Percentiles rank a stretch among this genome's conserved stretches.
These are phyloP conservation scores for Nibea coibor DNA, from an alignment of 2,113 vertebrate species.

Conservation along the genomic window DNA sequence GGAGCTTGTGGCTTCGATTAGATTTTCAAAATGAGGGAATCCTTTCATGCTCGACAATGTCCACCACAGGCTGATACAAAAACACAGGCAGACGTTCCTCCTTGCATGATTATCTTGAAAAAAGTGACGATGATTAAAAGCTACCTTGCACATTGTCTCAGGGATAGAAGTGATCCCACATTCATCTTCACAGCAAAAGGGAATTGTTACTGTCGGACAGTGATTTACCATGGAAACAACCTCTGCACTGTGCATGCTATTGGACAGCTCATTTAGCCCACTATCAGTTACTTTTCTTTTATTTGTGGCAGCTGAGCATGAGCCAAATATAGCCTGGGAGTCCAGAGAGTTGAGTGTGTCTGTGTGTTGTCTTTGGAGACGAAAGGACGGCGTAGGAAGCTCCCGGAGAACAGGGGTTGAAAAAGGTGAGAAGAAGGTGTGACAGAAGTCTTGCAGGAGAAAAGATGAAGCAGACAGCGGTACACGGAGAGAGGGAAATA, in stretches of 20 bases:
- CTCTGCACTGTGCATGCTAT: conserved; percentile 29
- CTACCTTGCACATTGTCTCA: conserved; percentile 10
- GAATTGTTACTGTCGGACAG: conserved; percentile 12
- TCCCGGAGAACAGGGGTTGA: background rate
- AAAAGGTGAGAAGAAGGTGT: conserved; percentile 37
- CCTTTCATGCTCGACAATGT: background rate
- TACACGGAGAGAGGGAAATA: background rate
- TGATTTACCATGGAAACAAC: conserved; percentile 67
- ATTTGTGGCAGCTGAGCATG: conserved; percentile 79
- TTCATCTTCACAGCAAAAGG: conserved; percentile 37
- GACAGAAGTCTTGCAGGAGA: conserved; percentile 4
- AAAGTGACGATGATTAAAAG: conserved; percentile 45
- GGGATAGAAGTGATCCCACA: conserved; percentile 7
- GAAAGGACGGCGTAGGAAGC: conserved; percentile 43
- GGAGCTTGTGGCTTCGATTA: background rate
- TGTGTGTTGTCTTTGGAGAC: conserved; percentile 36
- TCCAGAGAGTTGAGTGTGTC: conserved; percentile 46
- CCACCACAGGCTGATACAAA: background rate
- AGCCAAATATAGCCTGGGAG: conserved; percentile 85
- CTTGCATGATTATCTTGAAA: conserved; percentile 10
- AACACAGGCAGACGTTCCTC: background rate
- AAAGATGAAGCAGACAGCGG: background rate
- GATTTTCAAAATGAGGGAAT: background rate
- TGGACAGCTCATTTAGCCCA: conserved; percentile 57
- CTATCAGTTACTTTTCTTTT: conserved; percentile 74